Conservation (phyloP, 2,888 invertebrate species). For the Hyppa rectilinea region DNA sequence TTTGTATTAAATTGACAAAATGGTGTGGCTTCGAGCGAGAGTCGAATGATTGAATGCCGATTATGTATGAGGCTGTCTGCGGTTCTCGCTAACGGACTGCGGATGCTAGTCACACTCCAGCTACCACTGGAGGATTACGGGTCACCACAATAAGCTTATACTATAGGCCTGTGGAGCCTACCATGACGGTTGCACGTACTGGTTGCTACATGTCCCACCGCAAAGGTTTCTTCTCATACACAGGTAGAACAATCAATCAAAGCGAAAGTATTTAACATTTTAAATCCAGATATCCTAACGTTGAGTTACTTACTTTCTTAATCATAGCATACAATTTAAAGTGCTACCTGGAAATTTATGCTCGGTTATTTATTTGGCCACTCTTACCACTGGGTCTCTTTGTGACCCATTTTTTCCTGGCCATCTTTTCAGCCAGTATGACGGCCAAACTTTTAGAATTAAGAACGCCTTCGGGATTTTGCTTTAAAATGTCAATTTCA, state of each 20-base stretch:
- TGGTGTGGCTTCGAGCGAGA: slow-evolving; percentile 25
- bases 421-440: slow-evolving; percentile 32
- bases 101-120: slow-evolving; percentile 23
- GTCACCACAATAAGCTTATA: slow-evolving; percentile 13
- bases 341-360: background rate
- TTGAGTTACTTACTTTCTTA: background rate
- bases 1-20: slow-evolving; percentile 59
- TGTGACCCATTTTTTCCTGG: background rate
- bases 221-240: background rate
- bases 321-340: slow-evolving; percentile 5
- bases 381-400: background rate
- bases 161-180: background rate
- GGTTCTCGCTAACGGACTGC: slow-evolving; percentile 30
- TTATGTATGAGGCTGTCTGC: slow-evolving; percentile 53
- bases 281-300: background rate
- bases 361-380: background rate
- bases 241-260: background rate
- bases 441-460: slow-evolving; percentile 40
- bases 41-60: slow-evolving; percentile 52
- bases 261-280: background rate
- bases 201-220: background rate
- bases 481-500: slow-evolving; percentile 50
- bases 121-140: slow-evolving; percentile 36
- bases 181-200: background rate
- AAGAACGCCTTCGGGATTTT: slow-evolving; percentile 17